Percentiles rank a stretch among this genome's conserved stretches.
These are phyloP conservation scores for Marmota monax DNA, from an alignment of 2,113 vertebrate species.

Conservation along the genomic window DNA sequence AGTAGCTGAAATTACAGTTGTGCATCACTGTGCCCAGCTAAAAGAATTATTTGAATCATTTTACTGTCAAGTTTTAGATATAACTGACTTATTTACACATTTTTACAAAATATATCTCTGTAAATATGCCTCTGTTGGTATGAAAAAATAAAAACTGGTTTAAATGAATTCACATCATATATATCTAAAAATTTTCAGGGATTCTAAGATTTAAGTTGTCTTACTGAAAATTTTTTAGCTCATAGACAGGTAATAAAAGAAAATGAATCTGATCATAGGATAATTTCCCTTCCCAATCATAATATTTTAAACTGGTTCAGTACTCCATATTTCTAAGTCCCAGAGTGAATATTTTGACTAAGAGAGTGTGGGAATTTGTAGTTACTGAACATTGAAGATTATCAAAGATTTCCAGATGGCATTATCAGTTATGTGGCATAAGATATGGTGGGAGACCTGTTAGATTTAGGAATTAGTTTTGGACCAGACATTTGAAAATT, in stretches of 20 bases:
- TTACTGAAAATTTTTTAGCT: neutral
- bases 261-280: neutral
- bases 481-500: constrained; percentile 17
- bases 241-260: neutral
- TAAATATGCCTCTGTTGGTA: neutral
- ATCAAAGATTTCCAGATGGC: constrained; percentile 43
- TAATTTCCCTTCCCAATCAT: neutral
- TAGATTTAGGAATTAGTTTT: constrained; percentile 44
- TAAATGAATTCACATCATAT: neutral
- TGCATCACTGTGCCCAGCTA: too few relatives aligned
- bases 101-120: constrained; percentile 5
- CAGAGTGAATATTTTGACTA: neutral
- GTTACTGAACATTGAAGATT: constrained; percentile 47
- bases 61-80: neutral
- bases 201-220: constrained; percentile 40
- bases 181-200: neutral
- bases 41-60: constrained; percentile 28
- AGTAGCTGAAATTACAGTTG: too few relatives aligned
- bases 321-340: constrained; percentile 2
- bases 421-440: constrained; percentile 26
- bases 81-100: constrained; percentile 7
- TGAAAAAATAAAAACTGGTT: constrained; percentile 44
- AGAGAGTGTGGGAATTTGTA: neutral
- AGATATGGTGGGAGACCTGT: neutral
- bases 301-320: neutral